These are phyloP conservation scores for Drosophila leontia DNA, from an alignment of 1,140 invertebrate genomes.

Conservation along the genomic window DNA sequence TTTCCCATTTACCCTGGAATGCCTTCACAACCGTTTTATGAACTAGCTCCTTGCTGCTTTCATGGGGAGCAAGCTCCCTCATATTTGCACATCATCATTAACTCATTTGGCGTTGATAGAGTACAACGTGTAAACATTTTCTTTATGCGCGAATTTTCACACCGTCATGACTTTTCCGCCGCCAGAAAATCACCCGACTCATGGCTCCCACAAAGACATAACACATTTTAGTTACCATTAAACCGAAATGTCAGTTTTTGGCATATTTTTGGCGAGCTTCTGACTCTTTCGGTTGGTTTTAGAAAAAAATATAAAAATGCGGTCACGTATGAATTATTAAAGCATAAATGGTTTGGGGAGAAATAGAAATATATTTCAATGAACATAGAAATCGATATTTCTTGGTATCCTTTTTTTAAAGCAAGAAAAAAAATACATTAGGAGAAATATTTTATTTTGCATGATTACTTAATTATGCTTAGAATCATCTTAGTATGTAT, in stretches of 20 bases:
- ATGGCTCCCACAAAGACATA: constrained; percentile 21
- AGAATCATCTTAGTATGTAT: not conserved
- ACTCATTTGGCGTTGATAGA: constrained; percentile 77
- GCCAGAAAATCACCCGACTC: constrained; percentile 36
- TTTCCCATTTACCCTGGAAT: constrained; percentile 2
- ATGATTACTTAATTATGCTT: not conserved
- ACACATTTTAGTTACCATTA: constrained; percentile 36
- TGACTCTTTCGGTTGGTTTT: constrained; percentile 16
- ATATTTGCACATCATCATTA: constrained; percentile 79
- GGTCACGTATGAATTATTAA: constrained; percentile 26
- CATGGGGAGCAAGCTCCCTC: constrained; percentile 22
- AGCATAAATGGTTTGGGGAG: not conserved
- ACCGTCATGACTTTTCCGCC: constrained; percentile 57
- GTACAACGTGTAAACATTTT: constrained; percentile 75
- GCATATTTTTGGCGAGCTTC: constrained; percentile 10
- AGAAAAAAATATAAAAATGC: constrained; percentile 5
- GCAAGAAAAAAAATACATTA: not conserved
- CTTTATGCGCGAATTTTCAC: constrained; percentile 58
- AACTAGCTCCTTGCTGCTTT: constrained; percentile 28
- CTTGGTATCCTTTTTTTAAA: not conserved
- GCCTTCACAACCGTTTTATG: constrained; percentile 6
- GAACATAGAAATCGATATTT: constrained; percentile 5
- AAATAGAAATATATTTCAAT: not conserved
- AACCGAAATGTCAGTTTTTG: constrained; percentile 9
- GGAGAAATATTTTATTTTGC: not conserved